Evolutionary conservation across 2,113 vertebrate genomes (phyloP).

Genomic region (Cyprinodon variegatus): DNA sequence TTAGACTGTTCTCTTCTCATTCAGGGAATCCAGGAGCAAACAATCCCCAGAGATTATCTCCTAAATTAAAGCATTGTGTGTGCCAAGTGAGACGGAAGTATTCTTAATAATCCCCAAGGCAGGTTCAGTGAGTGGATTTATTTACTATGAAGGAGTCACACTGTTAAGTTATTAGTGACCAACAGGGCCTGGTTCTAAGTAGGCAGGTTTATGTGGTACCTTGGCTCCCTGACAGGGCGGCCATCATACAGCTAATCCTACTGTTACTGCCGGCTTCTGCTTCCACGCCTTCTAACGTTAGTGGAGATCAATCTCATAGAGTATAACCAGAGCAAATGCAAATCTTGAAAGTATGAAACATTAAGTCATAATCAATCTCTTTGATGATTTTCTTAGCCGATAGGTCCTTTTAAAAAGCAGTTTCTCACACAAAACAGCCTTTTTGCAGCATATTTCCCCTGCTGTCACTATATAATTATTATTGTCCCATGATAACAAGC

Average conservation of each 20-base stretch:
- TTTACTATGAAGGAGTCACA: slow-evolving; percentile 32
- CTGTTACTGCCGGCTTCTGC: slow-evolving; percentile 11
- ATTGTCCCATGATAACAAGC: background rate
- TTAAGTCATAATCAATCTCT: background rate
- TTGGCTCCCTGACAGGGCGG: slow-evolving; percentile 27
- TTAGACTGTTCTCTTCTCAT: background rate
- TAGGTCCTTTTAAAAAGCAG: background rate
- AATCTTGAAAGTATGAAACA: background rate
- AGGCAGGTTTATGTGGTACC: slow-evolving; percentile 31
- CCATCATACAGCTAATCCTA: slow-evolving; percentile 52
- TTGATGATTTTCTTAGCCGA: background rate
- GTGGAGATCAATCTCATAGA: background rate
- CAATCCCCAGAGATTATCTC: background rate
- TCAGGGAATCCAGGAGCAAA: background rate
- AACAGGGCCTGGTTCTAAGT: slow-evolving; percentile 24
- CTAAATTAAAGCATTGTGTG: background rate
- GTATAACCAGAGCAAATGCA: background rate
- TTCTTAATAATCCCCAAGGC: slow-evolving; percentile 13
- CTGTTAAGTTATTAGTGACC: slow-evolving; percentile 33
- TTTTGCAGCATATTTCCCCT: too few relatives aligned
- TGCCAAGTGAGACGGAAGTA: slow-evolving; percentile 6
- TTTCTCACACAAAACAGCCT: too few relatives aligned
- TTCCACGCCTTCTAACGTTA: slow-evolving; percentile 31
- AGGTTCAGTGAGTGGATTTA: background rate
- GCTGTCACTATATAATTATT: background rate